These are phyloP conservation scores for Melanophora roralis DNA, from an alignment of 2,888 invertebrate species.

Conservation along the genomic window DNA sequence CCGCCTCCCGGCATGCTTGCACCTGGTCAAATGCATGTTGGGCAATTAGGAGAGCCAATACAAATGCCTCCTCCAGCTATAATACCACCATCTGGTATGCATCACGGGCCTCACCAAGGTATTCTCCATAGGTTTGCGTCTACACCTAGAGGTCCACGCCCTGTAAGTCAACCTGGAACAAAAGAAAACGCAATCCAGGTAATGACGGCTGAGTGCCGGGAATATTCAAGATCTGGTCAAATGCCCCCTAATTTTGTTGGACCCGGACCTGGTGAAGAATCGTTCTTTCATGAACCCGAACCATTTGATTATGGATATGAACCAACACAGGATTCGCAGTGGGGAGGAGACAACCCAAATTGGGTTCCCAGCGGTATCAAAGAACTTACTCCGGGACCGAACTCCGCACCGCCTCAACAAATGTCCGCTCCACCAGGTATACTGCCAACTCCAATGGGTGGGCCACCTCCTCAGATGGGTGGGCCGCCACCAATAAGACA, in stretches of 20 bases:
- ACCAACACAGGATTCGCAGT: conserved; percentile 85
- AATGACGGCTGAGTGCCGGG: conserved; percentile 93
- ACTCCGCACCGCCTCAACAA: conserved; percentile 69
- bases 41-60: conserved; percentile 65
- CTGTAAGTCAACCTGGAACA: conserved; percentile 67
- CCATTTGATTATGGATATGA: conserved; percentile 81
- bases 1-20: conserved; percentile 30
- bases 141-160: conserved; percentile 70
- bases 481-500: conserved; percentile 68
- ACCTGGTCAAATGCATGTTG: conserved; percentile 58
- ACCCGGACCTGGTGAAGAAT: conserved; percentile 73
- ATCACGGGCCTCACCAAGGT: conserved; percentile 66
- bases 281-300: conserved; percentile 76
- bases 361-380: conserved; percentile 84
- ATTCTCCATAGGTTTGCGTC: conserved; percentile 68
- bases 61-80: conserved; percentile 77
- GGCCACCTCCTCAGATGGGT: conserved; percentile 70
- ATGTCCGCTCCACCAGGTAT: conserved; percentile 74
- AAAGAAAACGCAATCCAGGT: conserved; percentile 93
- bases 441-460: conserved; percentile 72
- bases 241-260: conserved; percentile 77
- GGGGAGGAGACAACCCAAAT: conserved; percentile 80
- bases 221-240: conserved; percentile 84
- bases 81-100: conserved; percentile 70
- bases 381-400: conserved; percentile 82